These are phyloP conservation scores for Mus caroli DNA, from an alignment of 2,797 vertebrate genomes.

Conservation along the genomic window DNA sequence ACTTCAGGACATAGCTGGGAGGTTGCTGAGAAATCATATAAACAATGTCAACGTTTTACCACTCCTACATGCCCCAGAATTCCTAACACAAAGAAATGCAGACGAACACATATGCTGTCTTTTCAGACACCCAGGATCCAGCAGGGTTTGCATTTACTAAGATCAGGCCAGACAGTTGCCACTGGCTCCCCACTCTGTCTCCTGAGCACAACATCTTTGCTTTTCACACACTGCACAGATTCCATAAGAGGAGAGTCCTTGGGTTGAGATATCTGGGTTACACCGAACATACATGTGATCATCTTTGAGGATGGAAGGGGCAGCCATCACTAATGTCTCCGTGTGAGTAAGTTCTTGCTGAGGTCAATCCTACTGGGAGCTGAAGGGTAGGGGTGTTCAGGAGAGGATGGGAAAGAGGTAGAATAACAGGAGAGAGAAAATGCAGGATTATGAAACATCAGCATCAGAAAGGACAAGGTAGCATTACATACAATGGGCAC, in stretches of 20 bases:
- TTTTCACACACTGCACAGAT: not conserved
- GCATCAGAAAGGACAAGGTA: not conserved
- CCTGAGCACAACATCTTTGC: not conserved
- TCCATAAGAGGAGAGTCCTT: not conserved
- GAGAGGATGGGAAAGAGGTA: not conserved
- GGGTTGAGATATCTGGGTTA: not conserved
- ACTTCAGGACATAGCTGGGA: conserved; percentile 48
- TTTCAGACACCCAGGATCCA: not conserved
- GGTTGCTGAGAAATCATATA: conserved; percentile 63
- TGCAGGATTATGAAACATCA: not conserved
- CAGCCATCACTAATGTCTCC: not conserved
- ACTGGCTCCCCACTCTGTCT: not conserved
- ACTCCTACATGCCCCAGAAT: conserved; percentile 12
- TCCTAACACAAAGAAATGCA: conserved; percentile 11
- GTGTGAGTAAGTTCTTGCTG: not conserved
- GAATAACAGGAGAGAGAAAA: not conserved
- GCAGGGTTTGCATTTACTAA: not conserved
- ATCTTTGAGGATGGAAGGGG: not conserved
- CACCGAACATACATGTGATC: not conserved
- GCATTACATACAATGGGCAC: not conserved
- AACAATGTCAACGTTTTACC: conserved; percentile 61
- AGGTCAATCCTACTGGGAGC: not conserved
- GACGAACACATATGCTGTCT: not conserved
- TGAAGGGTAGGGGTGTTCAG: not conserved
- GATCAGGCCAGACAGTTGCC: not conserved